phyloP scores from a whole-genome alignment of 2,113 vertebrate species.

The Rhinoptilus africanus region DNA sequence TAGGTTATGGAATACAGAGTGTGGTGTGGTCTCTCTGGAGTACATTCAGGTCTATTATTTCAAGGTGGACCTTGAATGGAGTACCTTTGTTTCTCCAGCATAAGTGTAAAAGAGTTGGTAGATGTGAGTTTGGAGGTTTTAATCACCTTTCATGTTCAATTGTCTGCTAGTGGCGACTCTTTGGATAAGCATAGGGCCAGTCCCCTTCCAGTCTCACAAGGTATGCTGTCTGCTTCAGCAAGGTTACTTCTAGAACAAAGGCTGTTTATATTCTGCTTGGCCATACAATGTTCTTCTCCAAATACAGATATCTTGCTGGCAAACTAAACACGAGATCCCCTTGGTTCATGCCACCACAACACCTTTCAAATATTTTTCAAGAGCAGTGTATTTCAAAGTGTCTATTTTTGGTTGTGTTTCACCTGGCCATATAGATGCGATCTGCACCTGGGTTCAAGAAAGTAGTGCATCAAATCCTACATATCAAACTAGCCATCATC shows the following conservation, averaged over 20 bases:
- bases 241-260: background rate
- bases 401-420: background rate
- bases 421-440: background rate
- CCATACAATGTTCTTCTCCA: background rate
- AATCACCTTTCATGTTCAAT: background rate
- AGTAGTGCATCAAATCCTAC: background rate
- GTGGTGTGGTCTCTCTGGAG: background rate
- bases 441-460: background rate
- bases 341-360: background rate
- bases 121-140: background rate
- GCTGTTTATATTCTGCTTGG: background rate
- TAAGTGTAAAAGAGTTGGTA: background rate
- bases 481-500: background rate
- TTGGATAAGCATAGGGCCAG: background rate
- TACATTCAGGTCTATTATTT: rapidly evolving
- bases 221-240: background rate
- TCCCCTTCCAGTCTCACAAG: background rate
- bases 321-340: background rate
- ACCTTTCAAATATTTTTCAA: background rate
- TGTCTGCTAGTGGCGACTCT: background rate
- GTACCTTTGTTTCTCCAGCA: background rate
- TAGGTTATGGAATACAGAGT: background rate
- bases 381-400: background rate
- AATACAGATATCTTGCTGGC: background rate
- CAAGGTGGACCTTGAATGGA: background rate